Percentiles rank a stretch among this genome's conserved stretches.
phyloP scores from a whole-genome alignment of 2,888 invertebrate genomes.

The Cosmia pyralina region DNA sequence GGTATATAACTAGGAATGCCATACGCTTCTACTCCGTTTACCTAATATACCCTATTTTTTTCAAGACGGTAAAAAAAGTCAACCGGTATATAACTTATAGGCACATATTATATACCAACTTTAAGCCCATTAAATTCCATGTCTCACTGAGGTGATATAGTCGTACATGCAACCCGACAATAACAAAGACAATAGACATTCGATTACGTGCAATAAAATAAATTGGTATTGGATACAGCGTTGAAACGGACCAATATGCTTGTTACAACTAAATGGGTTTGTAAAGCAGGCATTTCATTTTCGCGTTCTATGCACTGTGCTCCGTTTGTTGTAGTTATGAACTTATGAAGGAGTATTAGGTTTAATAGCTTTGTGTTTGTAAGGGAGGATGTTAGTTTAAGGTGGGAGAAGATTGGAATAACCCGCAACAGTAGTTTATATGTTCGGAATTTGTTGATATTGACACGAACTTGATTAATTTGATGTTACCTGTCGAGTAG shows the following conservation, averaged over 20 bases:
- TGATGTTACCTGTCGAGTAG: not conserved
- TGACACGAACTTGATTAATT: not conserved
- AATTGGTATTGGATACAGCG: constrained; percentile 64
- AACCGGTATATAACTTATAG: not conserved
- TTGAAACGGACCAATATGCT: constrained; percentile 57
- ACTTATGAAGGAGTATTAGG: constrained; percentile 51
- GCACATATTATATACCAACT: constrained; percentile 12
- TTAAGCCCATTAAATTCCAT: constrained; percentile 47
- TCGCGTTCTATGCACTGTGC: constrained; percentile 49
- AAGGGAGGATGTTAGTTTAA: not conserved
- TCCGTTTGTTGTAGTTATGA: constrained; percentile 39
- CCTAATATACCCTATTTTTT: too few relatives aligned
- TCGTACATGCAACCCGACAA: constrained; percentile 61
- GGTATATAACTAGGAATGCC: too few relatives aligned
- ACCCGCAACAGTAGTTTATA: too few relatives aligned
- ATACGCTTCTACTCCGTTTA: too few relatives aligned
- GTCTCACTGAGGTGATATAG: constrained; percentile 56
- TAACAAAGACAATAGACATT: constrained; percentile 65
- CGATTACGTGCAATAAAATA: constrained; percentile 68
- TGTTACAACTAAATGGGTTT: constrained; percentile 66
- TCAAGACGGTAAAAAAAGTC: too few relatives aligned
- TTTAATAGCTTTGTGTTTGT: constrained; percentile 12
- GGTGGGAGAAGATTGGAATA: not conserved
- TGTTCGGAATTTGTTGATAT: not conserved
- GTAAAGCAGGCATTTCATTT: constrained; percentile 62